Base-by-base conservation (phyloP, 92 coral and sea anemone species). In the Umimayanthus chanpuru region DNA sequence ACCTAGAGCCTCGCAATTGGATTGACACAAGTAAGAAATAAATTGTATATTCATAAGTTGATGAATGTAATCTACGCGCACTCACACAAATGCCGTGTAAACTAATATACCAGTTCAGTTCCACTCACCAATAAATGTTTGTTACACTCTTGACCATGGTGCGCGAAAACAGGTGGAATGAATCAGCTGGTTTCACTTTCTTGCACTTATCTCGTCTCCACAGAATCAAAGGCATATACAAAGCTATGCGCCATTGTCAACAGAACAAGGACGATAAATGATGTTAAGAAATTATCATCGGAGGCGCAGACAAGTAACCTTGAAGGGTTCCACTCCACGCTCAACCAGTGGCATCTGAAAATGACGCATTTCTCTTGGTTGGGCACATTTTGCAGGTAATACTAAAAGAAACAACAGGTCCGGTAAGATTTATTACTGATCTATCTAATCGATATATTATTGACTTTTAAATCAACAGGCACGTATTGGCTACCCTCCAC, bases 321-420 rank as follows among this genome's bases (percentile, higher is more conserved):
- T 12, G 83, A 79, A 23, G 83, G 83, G n/a, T 79, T 32, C 83
- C 83, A 79, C 55, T 79, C 83, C 26, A 79, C 83, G 76, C 26
- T 79, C 0, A 79, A 79, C 5, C 83, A 79, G 6, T 79, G 83
- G 74, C 83, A 79, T 7, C 83, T 73, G 0, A 79, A 79, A 21
- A 79, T 79, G 83, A 43, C 29, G 2, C 21, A 4, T 4, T 74
- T 74, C n/a, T 74, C 79, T 0, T 74, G 79, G 79, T n/a, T 74
- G 16, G 83, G 83, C 21, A 79, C 73, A 0, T 39, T 15, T 38
- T 79, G 83, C 55, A 0, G 83, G 83, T 79, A 79, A 32, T 6
- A 79, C 23, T 20, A 56, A 15, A 2, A 16, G 12, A 56, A 16
- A 56, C 66, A 56, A 40, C 43, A n/a, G n/a, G n/a, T n/a, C n/a